phyloP scores from a whole-genome alignment of 2,113 vertebrate species.

The Hippopotamus amphibius region DNA sequence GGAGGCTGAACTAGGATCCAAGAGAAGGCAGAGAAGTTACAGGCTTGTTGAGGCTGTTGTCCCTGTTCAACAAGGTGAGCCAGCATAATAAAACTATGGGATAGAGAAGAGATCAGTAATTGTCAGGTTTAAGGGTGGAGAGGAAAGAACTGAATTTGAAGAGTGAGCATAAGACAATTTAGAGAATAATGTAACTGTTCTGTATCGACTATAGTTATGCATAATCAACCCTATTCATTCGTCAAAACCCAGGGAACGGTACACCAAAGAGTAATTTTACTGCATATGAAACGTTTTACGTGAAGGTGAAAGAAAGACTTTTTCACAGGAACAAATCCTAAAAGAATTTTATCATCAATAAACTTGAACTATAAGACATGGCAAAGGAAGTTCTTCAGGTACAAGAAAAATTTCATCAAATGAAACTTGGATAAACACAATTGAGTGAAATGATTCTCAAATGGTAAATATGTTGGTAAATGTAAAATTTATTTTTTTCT shows the following conservation, averaged over 20 bases:
- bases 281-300: neutral
- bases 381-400: neutral
- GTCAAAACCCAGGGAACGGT: neutral
- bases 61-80: neutral
- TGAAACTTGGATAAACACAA: neutral
- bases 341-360: neutral
- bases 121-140: neutral
- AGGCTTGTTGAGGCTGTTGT: neutral
- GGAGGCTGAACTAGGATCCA: neutral
- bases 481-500: neutral
- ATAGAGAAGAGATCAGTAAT: neutral
- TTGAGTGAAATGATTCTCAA: neutral
- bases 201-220: neutral
- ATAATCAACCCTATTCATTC: neutral
- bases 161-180: neutral
- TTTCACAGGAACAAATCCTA: neutral
- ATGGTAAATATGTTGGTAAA: neutral
- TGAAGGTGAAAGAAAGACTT: neutral
- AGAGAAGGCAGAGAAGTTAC: neutral
- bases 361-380: neutral
- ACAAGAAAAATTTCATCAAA: neutral
- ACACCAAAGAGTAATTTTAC: neutral
- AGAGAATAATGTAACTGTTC: neutral
- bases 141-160: neutral
- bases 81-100: neutral